Base-by-base conservation (phyloP, 1,140 invertebrate species). In the Listronotus oregonensis region DNA sequence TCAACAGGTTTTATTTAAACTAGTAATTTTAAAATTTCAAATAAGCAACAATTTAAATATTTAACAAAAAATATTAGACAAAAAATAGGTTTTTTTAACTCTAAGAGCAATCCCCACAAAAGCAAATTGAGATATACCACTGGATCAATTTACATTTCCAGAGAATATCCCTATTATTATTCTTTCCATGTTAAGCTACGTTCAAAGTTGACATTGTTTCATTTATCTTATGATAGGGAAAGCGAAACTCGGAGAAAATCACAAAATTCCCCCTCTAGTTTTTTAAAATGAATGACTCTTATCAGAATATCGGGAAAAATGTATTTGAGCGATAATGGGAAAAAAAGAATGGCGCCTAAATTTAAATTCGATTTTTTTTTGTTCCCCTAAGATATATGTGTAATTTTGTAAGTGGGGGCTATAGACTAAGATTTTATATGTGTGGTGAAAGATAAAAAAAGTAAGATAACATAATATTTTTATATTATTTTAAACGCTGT, bases 191-290 rank as follows among this genome's bases (percentile, higher is more conserved):
- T 39, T 12, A 39, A 54, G 51, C 51, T 54, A 39, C 31, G 37
- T 32, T 54, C 51, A 54, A 54, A 54, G 51, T 37, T 54, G 51
- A 54, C 51, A 18, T 11, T 54, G 51, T 39, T 54, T 54, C 51
- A 54, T 54, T 54, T 54, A 39, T 54, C 51, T 54, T 54, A 54
- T 54, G 51, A 54, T 54, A 54, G 39, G 51, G 51, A 34, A 54
- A 39, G 31, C 32, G 51, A 3, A 49, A 21, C 46, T 49, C 46
- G 46, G 46, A 49, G 46, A 27, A 27, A 49, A 21, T 27, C 18
- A 21, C 15, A 49, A 54, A 54, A 54, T 15, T 39, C 51, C 51
- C 32, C 51, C 37, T 54, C 31, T 49, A 18, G 51, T 37, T 32
- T 37, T 15, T n/a, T 6, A 39, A 54, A 54, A 54, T 39, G 32